Evolutionary conservation across 2,797 vertebrate genomes (phyloP).

Genomic region (Distichodus sexfasciatus): DNA sequence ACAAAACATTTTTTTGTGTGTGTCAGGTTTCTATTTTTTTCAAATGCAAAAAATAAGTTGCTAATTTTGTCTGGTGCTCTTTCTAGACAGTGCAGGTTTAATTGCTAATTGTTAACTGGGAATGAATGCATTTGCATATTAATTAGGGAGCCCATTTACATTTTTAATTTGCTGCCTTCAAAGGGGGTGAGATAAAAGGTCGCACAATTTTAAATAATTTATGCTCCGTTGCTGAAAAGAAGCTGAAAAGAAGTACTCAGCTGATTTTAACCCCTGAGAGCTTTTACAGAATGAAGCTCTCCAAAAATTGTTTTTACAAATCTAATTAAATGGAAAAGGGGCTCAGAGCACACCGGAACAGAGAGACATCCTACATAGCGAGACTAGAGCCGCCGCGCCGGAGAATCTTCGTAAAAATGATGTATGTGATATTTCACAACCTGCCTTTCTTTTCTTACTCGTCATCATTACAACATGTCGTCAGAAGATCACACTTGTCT

Average conservation of each 20-base stretch:
- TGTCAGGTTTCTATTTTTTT: slow-evolving; percentile 93
- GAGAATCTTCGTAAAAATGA: slow-evolving; percentile 17
- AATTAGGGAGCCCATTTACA: slow-evolving; percentile 99
- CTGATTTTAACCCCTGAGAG: slow-evolving; percentile 99
- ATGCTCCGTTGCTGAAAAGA: slow-evolving; percentile 99
- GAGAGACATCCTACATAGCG: slow-evolving; percentile 71
- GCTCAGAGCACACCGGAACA: slow-evolving; percentile 71
- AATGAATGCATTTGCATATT: slow-evolving; percentile 99
- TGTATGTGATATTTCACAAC: background rate
- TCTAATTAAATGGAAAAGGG: slow-evolving; percentile 86
- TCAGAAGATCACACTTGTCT: background rate
- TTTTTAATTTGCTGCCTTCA: slow-evolving; percentile 99
- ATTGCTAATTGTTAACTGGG: slow-evolving; percentile 99
- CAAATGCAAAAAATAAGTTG: slow-evolving; percentile 99
- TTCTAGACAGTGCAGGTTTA: slow-evolving; percentile 99
- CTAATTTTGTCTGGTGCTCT: slow-evolving; percentile 99
- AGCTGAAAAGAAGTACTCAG: slow-evolving; percentile 99
- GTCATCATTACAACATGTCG: background rate
- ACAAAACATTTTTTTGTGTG: slow-evolving; percentile 94
- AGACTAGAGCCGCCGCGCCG: slow-evolving; percentile 58
- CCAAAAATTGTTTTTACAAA: slow-evolving; percentile 86
- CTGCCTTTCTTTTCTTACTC: background rate
- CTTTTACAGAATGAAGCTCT: slow-evolving; percentile 85
- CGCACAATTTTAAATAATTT: slow-evolving; percentile 99
- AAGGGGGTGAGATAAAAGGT: slow-evolving; percentile 99